phyloP scores from a whole-genome alignment of 2,113 vertebrate genomes.

The Aphyosemion australe region DNA sequence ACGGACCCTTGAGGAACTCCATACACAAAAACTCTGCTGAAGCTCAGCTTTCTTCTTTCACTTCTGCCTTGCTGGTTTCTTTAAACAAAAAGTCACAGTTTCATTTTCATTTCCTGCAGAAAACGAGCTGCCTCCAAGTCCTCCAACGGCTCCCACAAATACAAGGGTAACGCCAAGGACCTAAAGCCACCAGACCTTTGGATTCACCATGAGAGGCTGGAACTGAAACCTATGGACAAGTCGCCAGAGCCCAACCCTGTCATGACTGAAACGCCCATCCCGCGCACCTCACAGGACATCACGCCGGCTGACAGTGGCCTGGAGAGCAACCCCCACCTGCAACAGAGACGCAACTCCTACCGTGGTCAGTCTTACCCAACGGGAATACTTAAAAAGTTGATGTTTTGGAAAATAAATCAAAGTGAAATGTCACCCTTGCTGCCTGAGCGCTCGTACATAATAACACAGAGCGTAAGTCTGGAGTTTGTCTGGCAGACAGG shows the following conservation, averaged over 20 bases:
- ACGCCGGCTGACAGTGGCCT: conserved; percentile 90
- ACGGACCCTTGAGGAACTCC: too few species aligned
- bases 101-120: conserved; percentile 64
- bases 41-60: neutral
- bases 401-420: conserved; percentile 32
- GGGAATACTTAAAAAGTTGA: conserved; percentile 3
- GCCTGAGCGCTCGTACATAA: conserved; percentile 26
- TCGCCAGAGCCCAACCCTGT: conserved; percentile 96
- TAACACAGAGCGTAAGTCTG: conserved; percentile 22
- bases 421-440: conserved; percentile 22
- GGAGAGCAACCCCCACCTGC: conserved; percentile 87
- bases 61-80: too few species aligned
- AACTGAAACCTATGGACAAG: conserved; percentile 97
- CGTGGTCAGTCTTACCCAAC: conserved; percentile 80
- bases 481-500: conserved; percentile 23
- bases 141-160: conserved; percentile 95
- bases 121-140: conserved; percentile 96
- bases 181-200: conserved; percentile 97
- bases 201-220: conserved; percentile 97
- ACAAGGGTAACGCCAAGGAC: conserved; percentile 97
- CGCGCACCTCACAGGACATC: conserved; percentile 94
- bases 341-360: conserved; percentile 95
- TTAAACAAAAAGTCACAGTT: too few species aligned
- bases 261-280: conserved; percentile 97
- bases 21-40: neutral